phyloP scores from a whole-genome alignment of 1,140 invertebrate genomes.

The Euura saliciscinereae region DNA sequence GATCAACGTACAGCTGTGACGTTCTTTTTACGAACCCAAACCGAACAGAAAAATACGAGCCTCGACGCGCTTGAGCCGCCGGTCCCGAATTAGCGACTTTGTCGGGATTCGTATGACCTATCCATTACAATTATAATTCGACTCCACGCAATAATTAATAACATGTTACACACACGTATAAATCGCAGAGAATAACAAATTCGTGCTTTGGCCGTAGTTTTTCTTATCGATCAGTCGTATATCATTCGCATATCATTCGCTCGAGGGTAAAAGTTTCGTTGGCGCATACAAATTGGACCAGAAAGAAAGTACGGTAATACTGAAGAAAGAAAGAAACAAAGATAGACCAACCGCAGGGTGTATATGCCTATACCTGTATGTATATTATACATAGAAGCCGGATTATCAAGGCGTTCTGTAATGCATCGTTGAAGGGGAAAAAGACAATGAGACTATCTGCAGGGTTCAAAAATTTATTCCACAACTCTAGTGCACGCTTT shows the following conservation, averaged over 20 bases:
- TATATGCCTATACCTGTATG: not conserved
- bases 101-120: too few relatives aligned
- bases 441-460: not conserved
- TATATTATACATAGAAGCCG: not conserved
- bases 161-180: too few relatives aligned
- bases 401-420: not conserved
- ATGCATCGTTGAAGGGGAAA: not conserved
- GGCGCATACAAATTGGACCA: not conserved
- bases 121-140: too few relatives aligned
- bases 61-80: too few relatives aligned
- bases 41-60: too few relatives aligned
- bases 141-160: too few relatives aligned
- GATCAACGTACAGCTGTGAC: too few relatives aligned
- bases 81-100: too few relatives aligned
- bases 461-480: too few relatives aligned
- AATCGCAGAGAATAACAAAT: not conserved
- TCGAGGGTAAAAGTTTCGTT: not conserved
- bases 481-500: too few relatives aligned
- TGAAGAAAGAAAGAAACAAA: not conserved
- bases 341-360: not conserved
- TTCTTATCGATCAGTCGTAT: not conserved
- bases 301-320: not conserved
- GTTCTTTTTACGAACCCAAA: too few relatives aligned
- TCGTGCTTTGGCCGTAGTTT: conserved; percentile 2
- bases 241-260: not conserved